A percentile compares a stretch with the other conserved stretches of the same genome.
These are phyloP conservation scores for Numenius arquata DNA, from an alignment of 2,113 vertebrate genomes.

Conservation along the genomic window DNA sequence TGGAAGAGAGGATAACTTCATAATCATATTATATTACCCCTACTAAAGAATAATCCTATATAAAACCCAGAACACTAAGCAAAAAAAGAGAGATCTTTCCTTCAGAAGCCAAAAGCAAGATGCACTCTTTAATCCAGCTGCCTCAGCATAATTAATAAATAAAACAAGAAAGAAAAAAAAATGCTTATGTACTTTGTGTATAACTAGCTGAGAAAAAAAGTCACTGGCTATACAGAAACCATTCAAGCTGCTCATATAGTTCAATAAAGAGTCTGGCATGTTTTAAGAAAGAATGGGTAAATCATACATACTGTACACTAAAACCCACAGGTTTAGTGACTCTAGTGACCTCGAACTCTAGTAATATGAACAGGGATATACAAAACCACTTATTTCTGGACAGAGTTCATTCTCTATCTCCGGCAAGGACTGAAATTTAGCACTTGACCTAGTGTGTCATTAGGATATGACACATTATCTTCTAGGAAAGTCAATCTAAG, in stretches of 20 bases:
- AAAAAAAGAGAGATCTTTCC: neutral
- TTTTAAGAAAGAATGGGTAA: neutral
- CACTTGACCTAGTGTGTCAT: neutral
- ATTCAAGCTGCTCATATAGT: neutral
- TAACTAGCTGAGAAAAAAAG: neutral
- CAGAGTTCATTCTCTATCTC: neutral
- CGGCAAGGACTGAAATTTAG: slow-evolving; percentile 1
- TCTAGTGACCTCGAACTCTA: neutral
- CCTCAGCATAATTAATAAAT: neutral
- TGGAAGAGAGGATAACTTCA: neutral
- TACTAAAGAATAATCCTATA: neutral
- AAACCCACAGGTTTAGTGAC: too few relatives aligned
- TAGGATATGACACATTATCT: neutral
- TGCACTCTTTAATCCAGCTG: neutral
- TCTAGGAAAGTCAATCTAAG: neutral
- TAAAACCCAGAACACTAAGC: neutral
- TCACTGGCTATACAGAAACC: neutral
- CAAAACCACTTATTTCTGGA: neutral
- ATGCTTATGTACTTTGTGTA: neutral
- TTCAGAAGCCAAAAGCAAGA: neutral
- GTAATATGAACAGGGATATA: neutral
- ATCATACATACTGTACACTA: neutral
- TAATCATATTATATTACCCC: neutral
- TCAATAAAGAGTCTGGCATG: neutral
- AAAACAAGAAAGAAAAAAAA: neutral